These are phyloP conservation scores for Dallia pectoralis DNA, from an alignment of 2,797 vertebrate species.

Conservation along the genomic window DNA sequence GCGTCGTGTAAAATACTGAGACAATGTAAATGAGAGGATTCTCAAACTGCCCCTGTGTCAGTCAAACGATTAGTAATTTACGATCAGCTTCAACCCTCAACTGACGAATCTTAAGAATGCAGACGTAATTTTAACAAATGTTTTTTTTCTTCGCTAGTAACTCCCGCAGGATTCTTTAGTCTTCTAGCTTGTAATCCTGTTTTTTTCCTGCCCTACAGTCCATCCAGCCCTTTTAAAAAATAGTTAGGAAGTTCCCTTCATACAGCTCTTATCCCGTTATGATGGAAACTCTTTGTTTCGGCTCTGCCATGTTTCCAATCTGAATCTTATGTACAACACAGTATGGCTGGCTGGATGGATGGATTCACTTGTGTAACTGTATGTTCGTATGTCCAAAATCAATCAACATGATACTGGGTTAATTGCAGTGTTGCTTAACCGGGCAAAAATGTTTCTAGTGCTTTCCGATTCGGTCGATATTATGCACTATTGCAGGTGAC, in stretches of 20 bases:
- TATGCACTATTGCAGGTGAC: background rate
- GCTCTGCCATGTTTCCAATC: constrained; percentile 19
- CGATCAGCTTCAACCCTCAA: constrained; percentile 63
- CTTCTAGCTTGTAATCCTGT: constrained; percentile 52
- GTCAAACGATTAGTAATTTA: constrained; percentile 48
- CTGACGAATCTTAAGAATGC: constrained; percentile 54
- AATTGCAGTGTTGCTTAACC: constrained; percentile 52
- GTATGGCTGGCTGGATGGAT: constrained; percentile 28
- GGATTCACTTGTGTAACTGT: constrained; percentile 22
- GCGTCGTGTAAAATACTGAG: constrained; percentile 52
- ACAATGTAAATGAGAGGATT: constrained; percentile 55
- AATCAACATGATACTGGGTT: constrained; percentile 44
- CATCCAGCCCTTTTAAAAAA: constrained; percentile 20
- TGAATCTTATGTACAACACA: constrained; percentile 10
- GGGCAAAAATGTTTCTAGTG: constrained; percentile 35
- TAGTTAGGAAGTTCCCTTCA: constrained; percentile 34
- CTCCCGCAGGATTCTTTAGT: constrained; percentile 45
- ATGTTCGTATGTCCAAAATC: constrained; percentile 64
- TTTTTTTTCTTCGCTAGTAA: constrained; percentile 42
- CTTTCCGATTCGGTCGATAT: constrained; percentile 22
- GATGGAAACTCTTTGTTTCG: constrained; percentile 24
- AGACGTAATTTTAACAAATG: constrained; percentile 40
- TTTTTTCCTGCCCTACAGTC: constrained; percentile 62
- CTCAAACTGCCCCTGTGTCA: constrained; percentile 33
- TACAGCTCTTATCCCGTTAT: constrained; percentile 11